Evolutionary conservation across 1,140 invertebrate species (phyloP).

Genomic region (Meteorus sp.): DNA sequence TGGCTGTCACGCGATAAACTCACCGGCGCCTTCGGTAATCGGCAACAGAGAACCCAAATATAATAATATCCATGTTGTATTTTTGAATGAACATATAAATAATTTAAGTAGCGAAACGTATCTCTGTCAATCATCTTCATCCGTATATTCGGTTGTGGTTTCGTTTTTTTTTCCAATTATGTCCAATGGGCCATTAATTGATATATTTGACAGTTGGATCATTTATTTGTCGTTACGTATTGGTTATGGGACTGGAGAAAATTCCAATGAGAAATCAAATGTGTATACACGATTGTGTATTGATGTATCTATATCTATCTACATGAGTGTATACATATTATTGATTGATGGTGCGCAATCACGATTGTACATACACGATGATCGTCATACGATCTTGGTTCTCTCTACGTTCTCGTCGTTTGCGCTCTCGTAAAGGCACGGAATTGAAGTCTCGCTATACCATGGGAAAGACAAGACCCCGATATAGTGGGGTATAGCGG

Average conservation of each 20-base stretch:
- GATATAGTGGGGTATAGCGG: conserved; percentile 52
- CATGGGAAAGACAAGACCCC: conserved; percentile 61
- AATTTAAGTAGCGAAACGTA: neutral
- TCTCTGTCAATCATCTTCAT: neutral
- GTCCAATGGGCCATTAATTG: too few relatives aligned
- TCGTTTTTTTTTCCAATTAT: too few relatives aligned
- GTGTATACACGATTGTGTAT: too few relatives aligned
- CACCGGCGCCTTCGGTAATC: conserved; percentile 22
- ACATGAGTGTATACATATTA: neutral
- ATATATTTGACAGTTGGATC: too few relatives aligned
- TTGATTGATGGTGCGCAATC: neutral
- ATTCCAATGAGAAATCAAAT: too few relatives aligned
- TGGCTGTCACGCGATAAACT: conserved; percentile 27
- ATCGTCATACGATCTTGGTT: neutral
- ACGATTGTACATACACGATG: neutral
- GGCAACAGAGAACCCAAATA: conserved; percentile 15
- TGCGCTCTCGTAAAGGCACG: conserved; percentile 51
- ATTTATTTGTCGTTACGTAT: too few relatives aligned
- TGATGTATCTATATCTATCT: too few relatives aligned
- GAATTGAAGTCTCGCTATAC: conserved; percentile 58
- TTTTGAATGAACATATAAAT: too few relatives aligned
- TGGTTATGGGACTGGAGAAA: too few relatives aligned
- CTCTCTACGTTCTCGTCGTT: conserved; percentile 23
- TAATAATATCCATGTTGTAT: too few relatives aligned
- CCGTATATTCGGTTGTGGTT: too few relatives aligned